Base-by-base conservation (phyloP, 1,140 invertebrate species). In the Pantala flavescens region DNA sequence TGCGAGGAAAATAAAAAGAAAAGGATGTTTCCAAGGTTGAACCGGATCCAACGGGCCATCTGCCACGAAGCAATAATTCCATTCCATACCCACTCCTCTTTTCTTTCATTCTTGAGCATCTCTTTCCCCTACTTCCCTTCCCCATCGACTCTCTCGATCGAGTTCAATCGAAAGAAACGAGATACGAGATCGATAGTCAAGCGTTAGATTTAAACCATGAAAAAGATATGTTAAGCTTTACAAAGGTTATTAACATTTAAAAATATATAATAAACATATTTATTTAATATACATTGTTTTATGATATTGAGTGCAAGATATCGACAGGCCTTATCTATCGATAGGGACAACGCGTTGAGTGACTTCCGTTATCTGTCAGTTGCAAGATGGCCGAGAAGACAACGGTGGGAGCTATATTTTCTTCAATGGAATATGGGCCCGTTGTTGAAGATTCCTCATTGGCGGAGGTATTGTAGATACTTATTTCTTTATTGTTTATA, bases 391-490 rank as follows among this genome's bases (percentile, higher is more conserved):
- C 49, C 49, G 49, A 7, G 12, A 63, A 3, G 5, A 12, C 14
- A 12, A 19, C 49, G 1, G 28, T 75, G 0, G n/a, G 9, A 16
- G 55, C 70, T 43, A 73, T 75, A 75, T 75, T 75, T 70, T n/a
- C 73, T 36, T 73, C 36, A 19, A 75, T 75, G 75, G 75, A 75
- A 14, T 75, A 75, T 70, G 75, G 75, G 3, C 75, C 72, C 3
- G 24, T 75, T 0, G n/a, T 24, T 24, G 72, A 75, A 42, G 70
- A 49, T 24, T 63, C 23, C 16, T 73, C 21, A 42, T 23, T 70
- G 16, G 75, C 75, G 0, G 63, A 75, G 72, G 75, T 75, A 73
- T 70, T 72, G 28, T 36, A 36, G 9, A n/a, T n/a, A n/a, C n/a
- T n/a, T n/a, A n/a, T n/a, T n/a, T n/a, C n/a, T n/a, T 36, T 36